phyloP scores from a whole-genome alignment of 2,113 vertebrate genomes.

The Cebus imitator region DNA sequence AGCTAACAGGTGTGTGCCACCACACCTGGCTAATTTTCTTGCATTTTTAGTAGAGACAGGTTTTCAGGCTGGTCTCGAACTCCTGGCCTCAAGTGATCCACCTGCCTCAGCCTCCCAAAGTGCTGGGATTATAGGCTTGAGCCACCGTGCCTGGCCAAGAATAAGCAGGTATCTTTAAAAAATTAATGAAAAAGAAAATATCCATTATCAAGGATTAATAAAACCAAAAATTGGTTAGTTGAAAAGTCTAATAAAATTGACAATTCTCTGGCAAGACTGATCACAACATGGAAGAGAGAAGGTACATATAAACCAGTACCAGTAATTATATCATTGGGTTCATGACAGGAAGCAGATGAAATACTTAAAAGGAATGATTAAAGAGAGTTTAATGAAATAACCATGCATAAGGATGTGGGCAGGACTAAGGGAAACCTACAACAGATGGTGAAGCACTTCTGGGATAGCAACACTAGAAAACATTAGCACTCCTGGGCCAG shows the following conservation, averaged over 20 bases:
- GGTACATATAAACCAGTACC: neutral
- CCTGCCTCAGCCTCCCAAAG: too few species aligned
- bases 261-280: neutral
- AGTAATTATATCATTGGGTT: neutral
- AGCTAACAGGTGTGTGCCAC: too few species aligned
- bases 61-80: too few species aligned
- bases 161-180: too few species aligned
- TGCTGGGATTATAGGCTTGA: too few species aligned
- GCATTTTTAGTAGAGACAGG: too few species aligned
- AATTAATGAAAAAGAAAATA: neutral
- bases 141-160: too few species aligned
- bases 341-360: neutral
- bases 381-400: conserved; percentile 29
- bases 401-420: neutral
- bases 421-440: neutral
- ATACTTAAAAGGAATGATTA: conserved; percentile 21
- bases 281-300: conserved; percentile 2
- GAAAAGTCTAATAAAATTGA: conserved; percentile 43
- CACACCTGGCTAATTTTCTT: too few species aligned
- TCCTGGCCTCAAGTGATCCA: too few species aligned
- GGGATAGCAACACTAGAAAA: neutral
- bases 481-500: neutral
- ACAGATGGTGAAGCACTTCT: neutral
- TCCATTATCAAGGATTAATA: neutral
- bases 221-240: neutral